A percentile compares a stretch with the other conserved stretches of the same genome.
These are phyloP conservation scores for Drosophila affinis DNA, from an alignment of 2,888 invertebrate genomes.

Conservation along the genomic window DNA sequence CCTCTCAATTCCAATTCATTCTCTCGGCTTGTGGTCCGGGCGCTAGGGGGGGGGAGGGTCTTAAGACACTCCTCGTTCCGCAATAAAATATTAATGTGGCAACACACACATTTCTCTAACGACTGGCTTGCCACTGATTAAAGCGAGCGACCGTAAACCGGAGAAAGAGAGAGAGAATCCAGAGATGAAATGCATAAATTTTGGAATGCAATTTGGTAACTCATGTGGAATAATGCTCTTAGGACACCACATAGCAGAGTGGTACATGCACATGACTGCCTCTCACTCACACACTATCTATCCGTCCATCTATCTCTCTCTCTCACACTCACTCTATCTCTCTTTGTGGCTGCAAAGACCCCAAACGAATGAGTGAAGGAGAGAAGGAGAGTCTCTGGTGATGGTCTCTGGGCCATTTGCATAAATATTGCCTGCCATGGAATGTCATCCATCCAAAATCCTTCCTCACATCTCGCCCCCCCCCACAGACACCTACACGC, in stretches of 20 bases:
- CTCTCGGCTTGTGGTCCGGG: too few relatives aligned
- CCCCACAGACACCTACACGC: not conserved
- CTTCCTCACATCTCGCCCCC: constrained; percentile 21
- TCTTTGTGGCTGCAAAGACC: constrained; percentile 27
- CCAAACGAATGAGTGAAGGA: constrained; percentile 52
- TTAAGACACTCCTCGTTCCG: not conserved
- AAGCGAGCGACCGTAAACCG: constrained; percentile 26
- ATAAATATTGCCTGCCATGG: constrained; percentile 65
- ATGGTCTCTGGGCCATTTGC: constrained; percentile 66
- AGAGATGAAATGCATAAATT: constrained; percentile 66
- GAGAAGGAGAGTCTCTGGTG: constrained; percentile 8
- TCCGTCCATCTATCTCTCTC: constrained; percentile 3
- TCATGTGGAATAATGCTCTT: constrained; percentile 54
- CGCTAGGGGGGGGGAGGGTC: too few relatives aligned
- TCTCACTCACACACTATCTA: constrained; percentile 11
- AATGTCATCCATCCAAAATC: constrained; percentile 7
- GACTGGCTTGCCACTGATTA: constrained; percentile 24
- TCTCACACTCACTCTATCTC: not conserved
- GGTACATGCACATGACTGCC: constrained; percentile 21
- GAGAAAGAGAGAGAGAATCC: constrained; percentile 44
- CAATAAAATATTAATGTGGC: not conserved
- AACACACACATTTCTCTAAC: not conserved
- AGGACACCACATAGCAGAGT: constrained; percentile 24
- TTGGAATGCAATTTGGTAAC: constrained; percentile 67
- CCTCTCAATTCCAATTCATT: too few relatives aligned